Evolutionary conservation across 1,140 invertebrate genomes (phyloP).

Genomic region (Gonatopus flavifemur): DNA sequence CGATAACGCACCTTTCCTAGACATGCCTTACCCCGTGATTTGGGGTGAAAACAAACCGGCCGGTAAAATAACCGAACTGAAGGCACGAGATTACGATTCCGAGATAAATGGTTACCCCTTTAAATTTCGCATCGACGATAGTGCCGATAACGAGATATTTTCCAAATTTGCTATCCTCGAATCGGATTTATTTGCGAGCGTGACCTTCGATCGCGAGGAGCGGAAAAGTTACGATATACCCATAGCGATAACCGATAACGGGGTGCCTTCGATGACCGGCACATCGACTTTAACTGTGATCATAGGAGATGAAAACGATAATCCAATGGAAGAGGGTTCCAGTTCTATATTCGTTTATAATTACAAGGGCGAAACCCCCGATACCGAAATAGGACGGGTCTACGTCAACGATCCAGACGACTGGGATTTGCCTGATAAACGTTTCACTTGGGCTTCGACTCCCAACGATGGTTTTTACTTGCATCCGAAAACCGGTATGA

Average conservation of each 20-base stretch:
- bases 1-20: constrained; percentile 85
- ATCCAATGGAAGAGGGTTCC: constrained; percentile 76
- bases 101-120: constrained; percentile 82
- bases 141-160: constrained; percentile 68
- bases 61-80: constrained; percentile 68
- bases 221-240: constrained; percentile 85
- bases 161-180: constrained; percentile 71
- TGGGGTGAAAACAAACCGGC: constrained; percentile 78
- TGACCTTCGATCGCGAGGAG: constrained; percentile 85
- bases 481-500: constrained; percentile 75
- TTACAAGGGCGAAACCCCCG: constrained; percentile 75
- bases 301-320: constrained; percentile 91
- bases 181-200: constrained; percentile 63
- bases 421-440: constrained; percentile 90
- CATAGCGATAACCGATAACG: constrained; percentile 84
- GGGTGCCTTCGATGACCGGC: constrained; percentile 69
- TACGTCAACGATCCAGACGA: constrained; percentile 91
- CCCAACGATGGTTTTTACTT: constrained; percentile 67
- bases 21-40: constrained; percentile 75
- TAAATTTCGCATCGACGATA: constrained; percentile 69
- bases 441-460: constrained; percentile 68
- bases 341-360: constrained; percentile 92
- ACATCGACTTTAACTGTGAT: constrained; percentile 80
- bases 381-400: constrained; percentile 83
- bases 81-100: constrained; percentile 78